Evolutionary conservation across 1,140 invertebrate genomes (phyloP).

Genomic region (Homalodisca vitripennis): DNA sequence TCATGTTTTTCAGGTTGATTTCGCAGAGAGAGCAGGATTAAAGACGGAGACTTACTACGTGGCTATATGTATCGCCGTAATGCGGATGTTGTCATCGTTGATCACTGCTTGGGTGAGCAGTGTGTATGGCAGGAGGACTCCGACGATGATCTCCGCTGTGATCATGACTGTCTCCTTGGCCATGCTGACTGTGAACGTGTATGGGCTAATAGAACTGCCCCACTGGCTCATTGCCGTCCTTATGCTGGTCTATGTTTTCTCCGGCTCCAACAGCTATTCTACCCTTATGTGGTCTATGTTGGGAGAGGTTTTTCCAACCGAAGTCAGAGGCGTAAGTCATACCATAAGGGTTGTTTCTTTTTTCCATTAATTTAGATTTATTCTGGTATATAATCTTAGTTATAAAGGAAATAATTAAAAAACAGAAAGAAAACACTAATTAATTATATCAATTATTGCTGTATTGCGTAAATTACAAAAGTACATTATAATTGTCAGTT

Average conservation of each 20-base stretch:
- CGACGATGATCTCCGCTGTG: conserved; percentile 56
- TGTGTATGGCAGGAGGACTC: conserved; percentile 53
- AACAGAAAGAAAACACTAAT: too few species aligned
- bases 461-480: too few species aligned
- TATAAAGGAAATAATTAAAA: too few species aligned
- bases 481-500: too few species aligned
- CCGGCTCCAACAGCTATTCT: conserved; percentile 60
- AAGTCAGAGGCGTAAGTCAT: conserved; percentile 56
- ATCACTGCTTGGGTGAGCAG: conserved; percentile 53
- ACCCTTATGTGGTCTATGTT: conserved; percentile 71
- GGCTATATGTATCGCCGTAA: too few species aligned
- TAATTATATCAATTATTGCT: too few species aligned
- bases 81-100: conserved; percentile 53
- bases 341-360: not conserved
- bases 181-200: conserved; percentile 51
- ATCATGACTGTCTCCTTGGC: conserved; percentile 61
- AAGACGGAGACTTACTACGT: conserved; percentile 55
- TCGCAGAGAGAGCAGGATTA: conserved; percentile 57
- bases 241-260: conserved; percentile 59
- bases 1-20: conserved; percentile 53
- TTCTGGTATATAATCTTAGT: not conserved
- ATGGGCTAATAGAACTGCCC: conserved; percentile 43
- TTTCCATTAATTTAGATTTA: not conserved
- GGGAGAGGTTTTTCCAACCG: conserved; percentile 69
- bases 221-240: conserved; percentile 50